phyloP scores from a whole-genome alignment of 1,140 invertebrate genomes.

The Halesus radiatus region DNA sequence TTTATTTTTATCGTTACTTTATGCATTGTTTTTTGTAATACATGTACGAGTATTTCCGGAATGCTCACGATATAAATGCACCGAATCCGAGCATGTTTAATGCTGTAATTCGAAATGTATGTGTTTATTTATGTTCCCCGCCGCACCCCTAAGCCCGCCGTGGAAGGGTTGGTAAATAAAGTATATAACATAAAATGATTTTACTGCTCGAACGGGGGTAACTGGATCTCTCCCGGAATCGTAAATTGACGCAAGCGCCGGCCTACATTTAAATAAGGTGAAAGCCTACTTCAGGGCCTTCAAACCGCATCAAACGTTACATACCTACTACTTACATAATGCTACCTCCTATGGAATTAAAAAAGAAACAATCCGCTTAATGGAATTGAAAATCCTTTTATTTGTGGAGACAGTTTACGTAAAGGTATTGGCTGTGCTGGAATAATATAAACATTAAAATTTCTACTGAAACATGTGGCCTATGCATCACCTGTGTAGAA shows the following conservation, averaged over 20 bases:
- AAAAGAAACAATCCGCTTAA: too few relatives aligned
- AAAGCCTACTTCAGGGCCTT: conserved; percentile 6
- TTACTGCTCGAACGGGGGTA: conserved; percentile 14
- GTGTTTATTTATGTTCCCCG: background rate
- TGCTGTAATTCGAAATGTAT: background rate
- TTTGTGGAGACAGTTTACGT: too few relatives aligned
- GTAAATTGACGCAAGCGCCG: conserved; percentile 21
- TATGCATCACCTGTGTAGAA: too few relatives aligned
- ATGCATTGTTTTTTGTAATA: too few relatives aligned
- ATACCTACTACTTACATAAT: too few relatives aligned
- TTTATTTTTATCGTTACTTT: too few relatives aligned
- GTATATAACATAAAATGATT: conserved; percentile 28
- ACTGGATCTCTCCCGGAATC: conserved; percentile 5
- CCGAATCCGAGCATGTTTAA: background rate
- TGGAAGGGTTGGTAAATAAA: background rate
- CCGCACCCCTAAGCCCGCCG: background rate
- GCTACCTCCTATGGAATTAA: too few relatives aligned
- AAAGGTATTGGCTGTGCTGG: too few relatives aligned
- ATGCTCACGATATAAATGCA: background rate
- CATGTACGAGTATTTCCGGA: too few relatives aligned
- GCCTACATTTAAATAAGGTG: conserved; percentile 28
- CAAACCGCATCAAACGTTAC: background rate
- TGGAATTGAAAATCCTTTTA: too few relatives aligned
- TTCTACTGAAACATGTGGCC: too few relatives aligned
- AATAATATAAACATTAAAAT: too few relatives aligned